phyloP scores from a whole-genome alignment of 2,113 vertebrate genomes.

The Emydura subglobosa region DNA sequence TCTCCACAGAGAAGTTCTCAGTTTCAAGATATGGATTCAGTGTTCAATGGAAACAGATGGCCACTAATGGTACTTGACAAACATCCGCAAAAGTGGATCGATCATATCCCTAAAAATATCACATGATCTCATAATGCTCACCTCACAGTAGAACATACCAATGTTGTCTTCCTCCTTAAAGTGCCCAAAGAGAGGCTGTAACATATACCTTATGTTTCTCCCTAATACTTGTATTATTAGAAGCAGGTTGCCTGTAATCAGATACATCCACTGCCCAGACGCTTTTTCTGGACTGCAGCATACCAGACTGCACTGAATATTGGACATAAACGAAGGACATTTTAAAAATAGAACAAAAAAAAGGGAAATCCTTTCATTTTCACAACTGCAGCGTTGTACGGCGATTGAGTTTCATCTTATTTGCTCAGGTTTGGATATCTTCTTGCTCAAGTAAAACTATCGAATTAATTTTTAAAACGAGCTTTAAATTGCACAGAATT shows the following conservation, averaged over 20 bases:
- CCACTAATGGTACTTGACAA: neutral
- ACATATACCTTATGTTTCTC: neutral
- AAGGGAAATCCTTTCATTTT: constrained; percentile 55
- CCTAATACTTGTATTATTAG: no score
- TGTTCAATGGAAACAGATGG: constrained; percentile 35
- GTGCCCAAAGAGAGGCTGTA: no score
- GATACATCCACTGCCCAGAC: no score
- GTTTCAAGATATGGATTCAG: constrained; percentile 28
- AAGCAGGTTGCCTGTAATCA: no score
- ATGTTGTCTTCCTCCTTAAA: no score
- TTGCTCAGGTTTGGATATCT: neutral
- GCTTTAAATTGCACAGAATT: neutral
- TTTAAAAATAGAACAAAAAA: constrained; percentile 48
- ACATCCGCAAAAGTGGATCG: neutral
- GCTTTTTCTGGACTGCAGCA: neutral
- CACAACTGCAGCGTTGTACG: constrained; percentile 11
- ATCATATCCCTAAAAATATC: neutral
- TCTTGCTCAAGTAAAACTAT: neutral
- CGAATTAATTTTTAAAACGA: neutral
- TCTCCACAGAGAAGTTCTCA: neutral
- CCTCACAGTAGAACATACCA: neutral
- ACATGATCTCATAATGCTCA: accelerated
- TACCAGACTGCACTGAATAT: neutral
- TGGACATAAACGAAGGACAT: constrained; percentile 20
- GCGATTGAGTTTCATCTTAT: neutral